These are phyloP conservation scores for Excalfactoria chinensis DNA, from an alignment of 2,113 vertebrate genomes.

Conservation along the genomic window DNA sequence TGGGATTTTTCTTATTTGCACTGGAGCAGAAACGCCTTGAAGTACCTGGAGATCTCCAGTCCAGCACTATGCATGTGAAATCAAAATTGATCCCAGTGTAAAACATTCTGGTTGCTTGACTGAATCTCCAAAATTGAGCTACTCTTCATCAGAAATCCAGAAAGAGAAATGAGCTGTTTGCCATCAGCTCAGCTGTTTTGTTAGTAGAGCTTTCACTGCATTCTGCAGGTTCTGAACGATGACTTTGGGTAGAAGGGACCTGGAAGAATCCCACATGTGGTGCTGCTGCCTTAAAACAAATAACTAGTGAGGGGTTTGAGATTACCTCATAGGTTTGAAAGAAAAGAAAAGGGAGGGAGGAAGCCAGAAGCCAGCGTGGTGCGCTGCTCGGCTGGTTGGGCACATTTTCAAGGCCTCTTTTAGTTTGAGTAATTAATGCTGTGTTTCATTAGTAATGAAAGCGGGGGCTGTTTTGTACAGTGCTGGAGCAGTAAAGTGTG, in stretches of 20 bases:
- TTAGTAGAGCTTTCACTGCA: background rate
- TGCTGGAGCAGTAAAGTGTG: conserved; percentile 60
- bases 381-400: conserved; percentile 44
- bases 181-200: background rate
- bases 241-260: background rate
- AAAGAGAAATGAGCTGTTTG: background rate
- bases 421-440: conserved; percentile 74
- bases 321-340: background rate
- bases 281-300: background rate
- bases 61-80: background rate
- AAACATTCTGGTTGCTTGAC: background rate
- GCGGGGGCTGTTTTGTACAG: conserved; percentile 47
- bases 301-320: background rate
- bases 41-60: background rate
- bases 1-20: background rate
- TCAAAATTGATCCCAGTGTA: background rate
- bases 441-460: conserved; percentile 68
- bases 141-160: background rate
- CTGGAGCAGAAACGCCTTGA: conserved; percentile 6
- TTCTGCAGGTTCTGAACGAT: background rate
- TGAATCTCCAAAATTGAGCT: background rate
- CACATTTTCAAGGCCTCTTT: conserved; percentile 54
- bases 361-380: background rate
- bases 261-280: accelerated
- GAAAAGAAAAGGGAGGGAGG: background rate